Percentiles rank a stretch among this genome's conserved stretches.
These are phyloP conservation scores for Nomada ruficornis DNA, from an alignment of 2,888 invertebrate genomes.

Conservation along the genomic window DNA sequence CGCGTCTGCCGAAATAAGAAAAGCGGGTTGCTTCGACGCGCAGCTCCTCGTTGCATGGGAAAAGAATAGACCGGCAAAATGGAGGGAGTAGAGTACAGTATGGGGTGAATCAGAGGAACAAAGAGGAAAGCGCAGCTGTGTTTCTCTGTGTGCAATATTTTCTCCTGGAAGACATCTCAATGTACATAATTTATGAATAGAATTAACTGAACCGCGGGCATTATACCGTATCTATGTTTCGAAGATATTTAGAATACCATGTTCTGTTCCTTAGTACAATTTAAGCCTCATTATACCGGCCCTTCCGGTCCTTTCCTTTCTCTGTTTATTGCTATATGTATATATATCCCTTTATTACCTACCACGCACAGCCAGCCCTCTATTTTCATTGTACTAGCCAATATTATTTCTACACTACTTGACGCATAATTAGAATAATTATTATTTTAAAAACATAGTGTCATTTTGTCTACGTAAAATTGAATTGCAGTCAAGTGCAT, in stretches of 20 bases:
- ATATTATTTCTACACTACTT: no score
- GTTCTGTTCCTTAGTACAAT: neutral
- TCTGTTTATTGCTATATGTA: no score
- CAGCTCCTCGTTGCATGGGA: neutral
- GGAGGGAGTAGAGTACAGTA: conserved; percentile 4
- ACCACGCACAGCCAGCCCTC: no score
- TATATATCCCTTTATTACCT: no score
- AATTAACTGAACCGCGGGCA: neutral
- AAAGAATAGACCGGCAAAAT: conserved; percentile 8
- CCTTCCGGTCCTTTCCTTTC: no score
- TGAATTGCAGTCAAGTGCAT: no score
- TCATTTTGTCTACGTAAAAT: no score
- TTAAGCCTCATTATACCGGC: neutral
- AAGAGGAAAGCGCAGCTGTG: conserved; percentile 56
- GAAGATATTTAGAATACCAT: neutral
- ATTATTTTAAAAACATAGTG: no score
- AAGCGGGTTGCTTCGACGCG: neutral
- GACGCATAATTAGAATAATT: no score
- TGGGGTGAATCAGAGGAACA: conserved; percentile 45
- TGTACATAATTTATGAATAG: neutral
- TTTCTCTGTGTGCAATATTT: conserved; percentile 28
- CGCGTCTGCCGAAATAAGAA: neutral
- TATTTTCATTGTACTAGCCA: no score
- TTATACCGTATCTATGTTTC: conserved; percentile 1
- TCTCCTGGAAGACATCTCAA: conserved; percentile 7